Conservation (phyloP, 2,113 vertebrate species). For the Tonatia bakeri region DNA sequence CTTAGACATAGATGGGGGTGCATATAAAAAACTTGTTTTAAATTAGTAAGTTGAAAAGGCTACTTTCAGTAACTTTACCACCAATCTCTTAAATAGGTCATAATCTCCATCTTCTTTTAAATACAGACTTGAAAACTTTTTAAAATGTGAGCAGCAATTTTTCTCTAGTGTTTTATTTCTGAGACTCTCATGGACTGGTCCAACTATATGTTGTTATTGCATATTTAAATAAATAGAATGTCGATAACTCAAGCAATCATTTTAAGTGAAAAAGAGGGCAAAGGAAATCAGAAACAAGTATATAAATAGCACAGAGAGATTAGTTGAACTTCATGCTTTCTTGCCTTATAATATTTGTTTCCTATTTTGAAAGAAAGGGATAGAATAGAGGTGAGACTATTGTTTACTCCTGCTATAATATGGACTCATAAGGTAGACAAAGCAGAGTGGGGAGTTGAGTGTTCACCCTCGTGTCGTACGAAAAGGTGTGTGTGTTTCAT, state of each 20-base stretch:
- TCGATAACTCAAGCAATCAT: not conserved
- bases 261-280: constrained; percentile 13
- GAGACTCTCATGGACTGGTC: not conserved
- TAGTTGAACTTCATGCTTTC: not conserved
- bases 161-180: constrained; percentile 30
- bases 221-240: constrained; percentile 31
- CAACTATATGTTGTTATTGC: not conserved
- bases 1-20: not conserved
- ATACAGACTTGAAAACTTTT: not conserved
- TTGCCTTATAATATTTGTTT: not conserved
- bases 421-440: not conserved
- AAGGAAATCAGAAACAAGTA: constrained; percentile 30
- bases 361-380: not conserved
- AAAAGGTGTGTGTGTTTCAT: not conserved
- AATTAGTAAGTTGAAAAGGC: not conserved
- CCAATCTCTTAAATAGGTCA: not conserved
- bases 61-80: not conserved
- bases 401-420: not conserved
- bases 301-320: not conserved
- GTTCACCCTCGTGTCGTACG: not conserved
- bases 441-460: not conserved
- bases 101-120: not conserved
- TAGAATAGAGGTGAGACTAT: not conserved
- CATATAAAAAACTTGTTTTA: not conserved
- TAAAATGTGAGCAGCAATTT: not conserved